Evolutionary conservation across 2,888 invertebrate genomes (phyloP), one percentile per base, ranked within the genome.

Genomic region (Allygus modestus): DNA sequence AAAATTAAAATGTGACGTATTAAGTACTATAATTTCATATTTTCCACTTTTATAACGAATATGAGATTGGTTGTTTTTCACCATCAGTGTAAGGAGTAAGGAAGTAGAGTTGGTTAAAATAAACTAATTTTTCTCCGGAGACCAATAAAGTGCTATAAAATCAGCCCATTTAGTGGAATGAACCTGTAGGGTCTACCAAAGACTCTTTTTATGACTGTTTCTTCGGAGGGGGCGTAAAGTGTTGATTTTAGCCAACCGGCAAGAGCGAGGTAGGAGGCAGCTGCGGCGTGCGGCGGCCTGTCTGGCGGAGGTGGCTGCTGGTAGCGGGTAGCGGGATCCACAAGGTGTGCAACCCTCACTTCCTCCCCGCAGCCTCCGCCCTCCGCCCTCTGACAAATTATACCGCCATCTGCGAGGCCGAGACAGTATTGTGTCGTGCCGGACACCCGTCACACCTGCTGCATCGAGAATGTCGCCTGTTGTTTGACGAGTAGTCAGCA

Each of bases 301-400:
- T 58, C 58, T 58, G 58, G 46, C 46, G 54, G 17, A 17, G 54
- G 61, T 20, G 20, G 23, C 61, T 61, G 12, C 26, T 54, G 54
- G 54, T 5, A 20, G 54, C 12, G 54, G 23, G 31, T 69, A 69
- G 69, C 69, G 33, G 69, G 31, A 69, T 33, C 69, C 33, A 69
- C 69, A 69, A 69, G 69, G 69, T 69, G 69, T 69, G 11, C 69
- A 28, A n/a, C 61, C 61, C 20, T 69, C 31, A n/a, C 69, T 33
- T 33, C 69, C 33, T 69, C 69, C 69, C 33, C 69, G 26, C 69
- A 69, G 69, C 69, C 69, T 61, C 61, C 37, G 37, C 37, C 37
- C 37, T 15, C 54, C 54, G 7, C 28, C 61, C 28, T 20, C 12
- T 17, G 54, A 54, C 54, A 54, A 54, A 54, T 54, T 54, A 54